phyloP scores from a whole-genome alignment of 2,888 invertebrate genomes.

The Cerastis rubricosa region DNA sequence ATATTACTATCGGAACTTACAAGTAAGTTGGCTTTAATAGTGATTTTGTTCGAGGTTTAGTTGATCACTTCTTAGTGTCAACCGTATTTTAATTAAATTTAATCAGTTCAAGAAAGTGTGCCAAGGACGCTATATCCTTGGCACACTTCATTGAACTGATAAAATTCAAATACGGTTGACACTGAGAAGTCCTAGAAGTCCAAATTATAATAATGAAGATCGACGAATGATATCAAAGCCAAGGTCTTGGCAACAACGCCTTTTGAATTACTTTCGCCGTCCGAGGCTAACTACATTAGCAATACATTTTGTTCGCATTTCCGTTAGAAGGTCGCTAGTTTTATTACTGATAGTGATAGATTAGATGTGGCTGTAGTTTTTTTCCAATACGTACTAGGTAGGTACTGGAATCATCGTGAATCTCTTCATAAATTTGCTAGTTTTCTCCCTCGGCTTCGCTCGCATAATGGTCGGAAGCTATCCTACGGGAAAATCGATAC shows the following conservation, averaged over 20 bases:
- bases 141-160: neutral
- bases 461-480: no score
- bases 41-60: no score
- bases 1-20: no score
- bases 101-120: no score
- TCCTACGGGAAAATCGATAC: neutral
- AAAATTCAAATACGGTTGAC: neutral
- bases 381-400: neutral
- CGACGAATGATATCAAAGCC: constrained; percentile 24
- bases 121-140: no score
- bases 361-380: neutral
- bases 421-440: neutral
- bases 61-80: no score
- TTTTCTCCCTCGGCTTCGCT: no score
- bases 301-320: constrained; percentile 40
- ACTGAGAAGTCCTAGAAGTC: neutral
- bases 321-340: constrained; percentile 21
- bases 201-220: neutral
- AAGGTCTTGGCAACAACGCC: constrained; percentile 30
- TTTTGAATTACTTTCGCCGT: constrained; percentile 48
- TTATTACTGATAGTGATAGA: constrained; percentile 4
- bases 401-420: neutral
- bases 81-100: no score
- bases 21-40: no score
- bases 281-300: constrained; percentile 46